Conservation (phyloP, 2,113 vertebrate genomes). For the Notothenia coriiceps region DNA sequence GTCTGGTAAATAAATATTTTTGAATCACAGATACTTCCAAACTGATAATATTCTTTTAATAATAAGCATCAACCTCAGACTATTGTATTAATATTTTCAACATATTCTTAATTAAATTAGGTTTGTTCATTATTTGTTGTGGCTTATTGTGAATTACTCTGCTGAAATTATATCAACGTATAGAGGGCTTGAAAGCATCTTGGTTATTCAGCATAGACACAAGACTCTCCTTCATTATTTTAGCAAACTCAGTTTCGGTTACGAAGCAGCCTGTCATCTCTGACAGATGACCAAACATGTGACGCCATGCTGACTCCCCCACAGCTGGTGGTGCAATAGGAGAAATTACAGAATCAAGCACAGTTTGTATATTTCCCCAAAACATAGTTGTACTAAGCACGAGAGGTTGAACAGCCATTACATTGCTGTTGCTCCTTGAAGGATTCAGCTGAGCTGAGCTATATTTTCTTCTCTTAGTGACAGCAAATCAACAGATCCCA, state of each 20-base stretch:
- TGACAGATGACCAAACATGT: constrained; percentile 54
- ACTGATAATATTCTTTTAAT: background rate
- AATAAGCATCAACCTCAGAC: background rate
- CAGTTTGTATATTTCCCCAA: constrained; percentile 25
- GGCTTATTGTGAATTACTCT: background rate
- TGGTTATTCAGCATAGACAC: background rate
- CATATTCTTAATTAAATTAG: background rate
- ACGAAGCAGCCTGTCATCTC: constrained; percentile 34
- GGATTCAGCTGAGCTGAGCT: constrained; percentile 21
- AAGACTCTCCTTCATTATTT: background rate
- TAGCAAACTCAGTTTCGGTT: background rate
- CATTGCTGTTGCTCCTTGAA: constrained; percentile 18
- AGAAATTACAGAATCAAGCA: constrained; percentile 37
- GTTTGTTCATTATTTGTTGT: background rate
- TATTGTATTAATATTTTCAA: background rate
- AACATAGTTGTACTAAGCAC: constrained; percentile 3
- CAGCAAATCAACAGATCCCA: constrained; percentile 37
- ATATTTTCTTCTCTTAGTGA: constrained; percentile 30
- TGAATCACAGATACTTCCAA: background rate
- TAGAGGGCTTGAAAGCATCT: background rate
- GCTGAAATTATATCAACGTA: background rate
- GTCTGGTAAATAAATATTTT: background rate
- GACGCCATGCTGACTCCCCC: constrained; percentile 40
- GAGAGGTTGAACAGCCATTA: constrained; percentile 8
- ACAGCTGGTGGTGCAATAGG: constrained; percentile 16